Percentiles rank a stretch among this genome's conserved stretches.
phyloP scores from a whole-genome alignment of 1,140 invertebrate species.

The Sitobion miscanthi region DNA sequence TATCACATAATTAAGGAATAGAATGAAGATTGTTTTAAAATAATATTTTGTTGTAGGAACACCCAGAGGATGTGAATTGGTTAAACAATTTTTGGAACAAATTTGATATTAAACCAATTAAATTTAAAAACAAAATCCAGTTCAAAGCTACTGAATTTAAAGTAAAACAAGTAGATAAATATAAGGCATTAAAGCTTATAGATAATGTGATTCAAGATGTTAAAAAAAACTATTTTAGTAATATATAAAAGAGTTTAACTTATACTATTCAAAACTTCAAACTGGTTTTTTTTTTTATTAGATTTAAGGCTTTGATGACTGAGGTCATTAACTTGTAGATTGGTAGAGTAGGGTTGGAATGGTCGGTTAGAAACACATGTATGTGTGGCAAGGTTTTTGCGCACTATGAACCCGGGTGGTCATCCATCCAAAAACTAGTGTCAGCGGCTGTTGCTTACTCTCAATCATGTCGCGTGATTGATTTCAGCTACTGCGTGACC shows the following conservation, averaged over 20 bases:
- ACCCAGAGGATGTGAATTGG: not conserved
- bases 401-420: too few species aligned
- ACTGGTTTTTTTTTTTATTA: too few species aligned
- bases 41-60: not conserved
- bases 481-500: too few species aligned
- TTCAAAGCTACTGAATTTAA: slow-evolving; percentile 44
- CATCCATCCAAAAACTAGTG: too few species aligned
- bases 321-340: too few species aligned
- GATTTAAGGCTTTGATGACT: too few species aligned
- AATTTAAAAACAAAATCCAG: slow-evolving; percentile 27
- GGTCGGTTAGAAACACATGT: too few species aligned
- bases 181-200: not conserved
- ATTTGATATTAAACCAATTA: slow-evolving; percentile 43
- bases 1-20: slow-evolving; percentile 36
- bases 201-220: not conserved
- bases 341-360: too few species aligned
- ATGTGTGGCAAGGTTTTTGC: too few species aligned
- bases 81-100: slow-evolving; percentile 42
- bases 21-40: not conserved
- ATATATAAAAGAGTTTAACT: not conserved
- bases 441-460: too few species aligned
- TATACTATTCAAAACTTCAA: too few species aligned
- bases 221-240: not conserved
- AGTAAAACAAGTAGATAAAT: slow-evolving; percentile 17
- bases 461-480: too few species aligned